Conservation (phyloP, 2,888 invertebrate species). For the Neoaliturus tenellus region DNA sequence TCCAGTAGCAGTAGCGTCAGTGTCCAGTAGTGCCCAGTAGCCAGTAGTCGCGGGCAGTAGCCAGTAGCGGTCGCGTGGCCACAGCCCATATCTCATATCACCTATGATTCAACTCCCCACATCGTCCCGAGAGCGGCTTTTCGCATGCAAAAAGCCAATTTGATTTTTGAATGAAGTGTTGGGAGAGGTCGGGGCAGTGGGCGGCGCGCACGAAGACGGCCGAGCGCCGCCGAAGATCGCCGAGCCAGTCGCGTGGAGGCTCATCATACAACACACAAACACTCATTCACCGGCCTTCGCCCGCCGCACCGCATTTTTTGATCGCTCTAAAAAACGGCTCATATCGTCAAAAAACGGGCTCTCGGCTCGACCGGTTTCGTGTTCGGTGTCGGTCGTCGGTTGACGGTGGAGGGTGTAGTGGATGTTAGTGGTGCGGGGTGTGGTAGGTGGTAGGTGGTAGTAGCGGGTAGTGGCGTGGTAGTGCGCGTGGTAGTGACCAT, state of each 20-base stretch:
- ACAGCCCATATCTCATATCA: conserved; percentile 21
- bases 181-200: conserved; percentile 45
- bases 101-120: not conserved
- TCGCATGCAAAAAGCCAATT: conserved; percentile 46
- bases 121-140: not conserved
- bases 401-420: not conserved
- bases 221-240: conserved; percentile 59
- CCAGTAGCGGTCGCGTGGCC: not conserved
- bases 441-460: conserved; percentile 2
- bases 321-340: conserved; percentile 54
- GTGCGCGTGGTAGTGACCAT: conserved; percentile 68
- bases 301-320: conserved; percentile 52
- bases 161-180: conserved; percentile 58
- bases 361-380: conserved; percentile 24
- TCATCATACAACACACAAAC: conserved; percentile 52
- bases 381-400: no score
- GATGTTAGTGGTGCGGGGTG: not conserved
- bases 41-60: not conserved
- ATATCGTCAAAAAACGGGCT: conserved; percentile 44
- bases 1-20: not conserved
- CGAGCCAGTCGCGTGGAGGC: conserved; percentile 59
- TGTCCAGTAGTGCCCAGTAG: not conserved
- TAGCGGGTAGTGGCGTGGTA: not conserved
- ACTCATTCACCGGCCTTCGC: conserved; percentile 56
- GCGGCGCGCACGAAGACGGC: conserved; percentile 27